Evolutionary conservation across 1,140 invertebrate species (phyloP).

Genomic region (Macrobrachium rosenbergii): DNA sequence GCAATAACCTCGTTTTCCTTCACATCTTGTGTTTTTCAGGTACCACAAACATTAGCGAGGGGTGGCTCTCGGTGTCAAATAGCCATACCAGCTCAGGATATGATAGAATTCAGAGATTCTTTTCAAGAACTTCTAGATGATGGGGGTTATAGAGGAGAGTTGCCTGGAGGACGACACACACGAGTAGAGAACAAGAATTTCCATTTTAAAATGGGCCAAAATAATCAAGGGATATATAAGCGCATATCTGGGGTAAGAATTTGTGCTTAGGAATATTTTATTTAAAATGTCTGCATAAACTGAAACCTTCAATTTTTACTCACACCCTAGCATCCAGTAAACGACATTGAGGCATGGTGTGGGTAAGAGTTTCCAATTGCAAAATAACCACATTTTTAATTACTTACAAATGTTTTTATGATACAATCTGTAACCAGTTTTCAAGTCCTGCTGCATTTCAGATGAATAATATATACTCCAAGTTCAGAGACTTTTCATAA

Average conservation of each 20-base stretch:
- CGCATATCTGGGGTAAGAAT: conserved; percentile 93
- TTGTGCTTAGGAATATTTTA: background rate
- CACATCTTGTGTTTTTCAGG: conserved; percentile 73
- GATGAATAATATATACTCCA: too few species aligned
- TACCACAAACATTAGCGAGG: conserved; percentile 94
- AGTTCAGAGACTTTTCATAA: too few species aligned
- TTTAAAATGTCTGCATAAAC: too few species aligned
- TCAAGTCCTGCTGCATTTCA: too few species aligned
- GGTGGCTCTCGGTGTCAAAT: conserved; percentile 95
- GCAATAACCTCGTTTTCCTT: background rate
- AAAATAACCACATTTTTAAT: too few species aligned
- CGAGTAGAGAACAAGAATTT: conserved; percentile 99
- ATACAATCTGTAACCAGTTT: too few species aligned
- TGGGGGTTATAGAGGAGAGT: conserved; percentile 87
- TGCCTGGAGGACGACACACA: conserved; percentile 90
- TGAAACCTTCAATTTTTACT: too few species aligned
- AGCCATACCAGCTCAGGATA: conserved; percentile 96
- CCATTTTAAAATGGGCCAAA: conserved; percentile 99
- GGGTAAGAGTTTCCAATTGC: too few species aligned
- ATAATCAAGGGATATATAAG: conserved; percentile 98
- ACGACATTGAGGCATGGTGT: too few species aligned
- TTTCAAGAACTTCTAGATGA: conserved; percentile 96
- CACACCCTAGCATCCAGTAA: too few species aligned
- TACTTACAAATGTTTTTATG: too few species aligned
- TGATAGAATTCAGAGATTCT: conserved; percentile 98